Evolutionary conservation across 2,113 vertebrate species (phyloP), one percentile per base, ranked within the genome.

Genomic region (Chaenocephalus aceratus): DNA sequence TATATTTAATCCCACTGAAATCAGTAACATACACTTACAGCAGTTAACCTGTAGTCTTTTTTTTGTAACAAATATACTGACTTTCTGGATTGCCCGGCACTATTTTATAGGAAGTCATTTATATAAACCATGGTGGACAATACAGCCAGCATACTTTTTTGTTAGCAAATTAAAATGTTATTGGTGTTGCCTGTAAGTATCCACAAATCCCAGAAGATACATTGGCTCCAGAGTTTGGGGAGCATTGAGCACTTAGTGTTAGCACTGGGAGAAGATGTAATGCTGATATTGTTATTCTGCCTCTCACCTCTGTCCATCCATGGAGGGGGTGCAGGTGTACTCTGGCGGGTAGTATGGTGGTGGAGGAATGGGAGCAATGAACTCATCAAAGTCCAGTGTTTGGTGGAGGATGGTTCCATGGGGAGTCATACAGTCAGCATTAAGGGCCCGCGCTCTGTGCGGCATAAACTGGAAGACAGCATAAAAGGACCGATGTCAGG

Each of bases 271-370:
- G 72, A 56, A 80, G 45, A 16, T 57, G 34, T n/a, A 15, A 64
- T 45, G 16, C 44, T 78, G 16, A 80, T 63, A 75, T 69, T 5
- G 45, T 44, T 48, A 59, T 18, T 71, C 45, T 13, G 13, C 0
- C 0, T 23, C 73, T 86, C 85, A 95, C 98, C 98, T 98, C 86
- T 97, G 97, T 3, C 96, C 93, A 60, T 99, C 97, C 15, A 94
- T 82, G 2, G 95, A 92, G 4, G 97, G 98, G 0, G 97, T 98
- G 83, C 97, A 97, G 93, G 95, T 97, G 77, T 99, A 99, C 63
- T 99, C 98, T 0, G 98, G 98, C 0, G 98, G 98, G 92, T 99
- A 99, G 86, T 99, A 99, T 5, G 98, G 98, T 0, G 98, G 98
- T 5, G 98, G 98, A 0, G 98, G 98, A 13, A 99, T 97, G 0